phyloP scores from a whole-genome alignment of 2,888 invertebrate genomes.

The Drosophila yooni region DNA sequence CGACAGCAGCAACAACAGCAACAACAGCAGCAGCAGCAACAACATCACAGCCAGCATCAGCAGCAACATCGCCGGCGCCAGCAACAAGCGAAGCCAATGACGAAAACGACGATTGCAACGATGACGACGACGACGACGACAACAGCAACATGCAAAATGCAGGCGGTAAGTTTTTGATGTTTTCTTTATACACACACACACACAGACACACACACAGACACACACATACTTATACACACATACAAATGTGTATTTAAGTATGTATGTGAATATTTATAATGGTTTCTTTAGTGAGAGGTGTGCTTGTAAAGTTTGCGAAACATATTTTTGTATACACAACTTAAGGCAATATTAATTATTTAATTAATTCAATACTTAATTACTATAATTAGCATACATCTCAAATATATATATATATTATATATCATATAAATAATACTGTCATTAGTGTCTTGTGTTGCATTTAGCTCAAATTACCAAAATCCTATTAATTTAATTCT shows the following conservation, averaged over 20 bases:
- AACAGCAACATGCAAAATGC: slow-evolving; percentile 73
- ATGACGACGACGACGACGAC: slow-evolving; percentile 15
- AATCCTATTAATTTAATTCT: not conserved
- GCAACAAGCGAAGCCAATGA: slow-evolving; percentile 53
- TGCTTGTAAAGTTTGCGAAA: not conserved
- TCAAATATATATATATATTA: too few relatives aligned
- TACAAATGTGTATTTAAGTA: slow-evolving; percentile 23
- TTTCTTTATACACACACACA: slow-evolving; percentile 23
- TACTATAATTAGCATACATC: not conserved
- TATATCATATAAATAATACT: accelerated
- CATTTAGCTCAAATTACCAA: not conserved
- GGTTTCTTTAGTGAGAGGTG: not conserved
- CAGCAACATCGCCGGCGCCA: slow-evolving; percentile 67
- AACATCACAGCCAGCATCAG: slow-evolving; percentile 46
- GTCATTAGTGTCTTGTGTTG: not conserved
- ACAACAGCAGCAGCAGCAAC: slow-evolving; percentile 31
- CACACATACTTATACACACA: not conserved
- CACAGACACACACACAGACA: slow-evolving; percentile 13
- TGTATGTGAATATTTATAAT: not conserved
- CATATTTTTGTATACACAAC: not conserved
- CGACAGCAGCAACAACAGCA: slow-evolving; percentile 41
- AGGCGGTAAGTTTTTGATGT: slow-evolving; percentile 69
- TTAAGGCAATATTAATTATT: not conserved
- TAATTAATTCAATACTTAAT: not conserved
- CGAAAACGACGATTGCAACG: slow-evolving; percentile 38